phyloP scores from a whole-genome alignment of 1,140 invertebrate species.

The Atta texana region DNA sequence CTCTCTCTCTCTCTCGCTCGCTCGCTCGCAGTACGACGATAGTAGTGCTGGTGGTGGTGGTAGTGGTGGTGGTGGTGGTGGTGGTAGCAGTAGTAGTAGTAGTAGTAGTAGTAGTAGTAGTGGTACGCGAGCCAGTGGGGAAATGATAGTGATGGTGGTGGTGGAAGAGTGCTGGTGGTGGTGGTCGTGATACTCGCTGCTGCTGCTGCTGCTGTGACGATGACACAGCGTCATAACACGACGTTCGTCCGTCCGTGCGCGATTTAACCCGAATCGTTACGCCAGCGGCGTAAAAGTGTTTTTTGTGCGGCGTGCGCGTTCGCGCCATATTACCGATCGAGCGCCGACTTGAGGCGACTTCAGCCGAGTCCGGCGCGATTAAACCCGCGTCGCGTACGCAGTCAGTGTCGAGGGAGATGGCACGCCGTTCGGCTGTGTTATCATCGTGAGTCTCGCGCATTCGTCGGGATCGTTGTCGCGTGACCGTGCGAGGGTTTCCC shows the following conservation, averaged over 20 bases:
- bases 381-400: constrained; percentile 51
- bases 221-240: constrained; percentile 81
- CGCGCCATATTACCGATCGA: constrained; percentile 73
- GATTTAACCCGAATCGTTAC: constrained; percentile 76
- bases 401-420: constrained; percentile 72
- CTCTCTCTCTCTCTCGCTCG: too few relatives aligned
- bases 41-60: constrained; percentile 9
- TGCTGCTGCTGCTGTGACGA: constrained; percentile 78
- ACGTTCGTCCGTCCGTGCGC: constrained; percentile 75
- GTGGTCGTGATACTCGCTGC: constrained; percentile 73
- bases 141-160: constrained; percentile 56
- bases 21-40: too few relatives aligned
- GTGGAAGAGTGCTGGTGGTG: constrained; percentile 50
- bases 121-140: constrained; percentile 5
- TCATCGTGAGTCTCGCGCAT: constrained; percentile 54
- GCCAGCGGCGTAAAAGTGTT: constrained; percentile 63
- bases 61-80: background rate
- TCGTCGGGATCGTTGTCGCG: constrained; percentile 19
- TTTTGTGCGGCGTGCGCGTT: constrained; percentile 65
- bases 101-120: constrained; percentile 49
- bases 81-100: constrained; percentile 18
- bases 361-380: constrained; percentile 63
- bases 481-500: background rate
- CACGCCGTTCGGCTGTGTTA: constrained; percentile 51
- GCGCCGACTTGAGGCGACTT: constrained; percentile 46